These are phyloP conservation scores for Peromyscus nudipes DNA, from an alignment of 2,797 vertebrate species.

Conservation along the genomic window DNA sequence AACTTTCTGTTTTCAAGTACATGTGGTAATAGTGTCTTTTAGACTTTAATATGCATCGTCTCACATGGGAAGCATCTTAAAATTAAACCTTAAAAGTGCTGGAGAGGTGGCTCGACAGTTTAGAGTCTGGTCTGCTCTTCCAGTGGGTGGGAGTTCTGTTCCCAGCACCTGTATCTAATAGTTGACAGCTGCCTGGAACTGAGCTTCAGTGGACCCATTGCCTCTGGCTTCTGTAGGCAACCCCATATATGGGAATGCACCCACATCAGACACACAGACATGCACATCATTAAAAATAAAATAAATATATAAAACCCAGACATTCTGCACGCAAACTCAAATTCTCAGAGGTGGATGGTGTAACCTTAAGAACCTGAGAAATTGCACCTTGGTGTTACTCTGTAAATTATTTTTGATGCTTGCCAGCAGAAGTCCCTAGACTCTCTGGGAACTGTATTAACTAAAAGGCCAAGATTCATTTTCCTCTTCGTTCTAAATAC, in stretches of 20 bases:
- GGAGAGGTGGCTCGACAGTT: neutral
- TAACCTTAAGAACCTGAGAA: neutral
- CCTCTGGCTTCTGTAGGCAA: neutral
- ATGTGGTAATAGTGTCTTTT: neutral
- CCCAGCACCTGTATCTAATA: accelerated
- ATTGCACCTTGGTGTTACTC: neutral
- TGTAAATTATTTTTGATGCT: neutral
- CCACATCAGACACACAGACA: neutral
- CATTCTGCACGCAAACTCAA: neutral
- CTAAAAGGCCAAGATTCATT: neutral
- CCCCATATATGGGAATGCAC: neutral
- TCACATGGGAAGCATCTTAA: neutral
- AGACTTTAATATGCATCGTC: neutral
- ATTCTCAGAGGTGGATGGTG: neutral
- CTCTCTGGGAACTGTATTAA: neutral
- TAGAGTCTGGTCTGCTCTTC: too few species aligned
- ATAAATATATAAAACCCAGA: neutral
- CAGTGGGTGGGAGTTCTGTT: neutral
- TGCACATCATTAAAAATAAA: neutral
- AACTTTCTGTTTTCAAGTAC: neutral
- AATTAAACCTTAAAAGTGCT: neutral
- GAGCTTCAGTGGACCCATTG: too few species aligned
- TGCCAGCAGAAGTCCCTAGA: neutral
- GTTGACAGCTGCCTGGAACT: neutral
- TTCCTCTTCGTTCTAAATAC: neutral